These are phyloP conservation scores for Hemibagrus wyckioides DNA, from an alignment of 2,113 vertebrate species.

Conservation along the genomic window DNA sequence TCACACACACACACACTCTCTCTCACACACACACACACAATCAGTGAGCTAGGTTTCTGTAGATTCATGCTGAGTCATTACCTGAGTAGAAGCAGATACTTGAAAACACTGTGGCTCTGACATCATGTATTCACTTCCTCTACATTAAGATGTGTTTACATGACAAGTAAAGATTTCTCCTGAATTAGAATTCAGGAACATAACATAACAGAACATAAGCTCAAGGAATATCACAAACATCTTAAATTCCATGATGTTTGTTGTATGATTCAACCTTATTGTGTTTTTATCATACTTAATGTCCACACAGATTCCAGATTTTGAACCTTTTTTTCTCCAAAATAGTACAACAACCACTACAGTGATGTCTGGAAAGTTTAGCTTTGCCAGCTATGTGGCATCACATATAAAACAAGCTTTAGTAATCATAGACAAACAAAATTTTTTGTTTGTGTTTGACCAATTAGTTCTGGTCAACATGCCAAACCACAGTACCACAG, in stretches of 20 bases:
- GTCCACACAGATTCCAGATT: not conserved
- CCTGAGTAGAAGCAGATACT: not conserved
- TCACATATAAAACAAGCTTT: not conserved
- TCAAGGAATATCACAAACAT: not conserved
- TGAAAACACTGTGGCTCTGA: not conserved
- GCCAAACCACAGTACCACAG: not conserved
- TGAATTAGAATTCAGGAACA: not conserved
- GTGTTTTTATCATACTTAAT: not conserved
- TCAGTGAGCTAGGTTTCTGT: constrained; percentile 16
- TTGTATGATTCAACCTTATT: not conserved
- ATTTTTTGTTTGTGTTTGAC: not conserved
- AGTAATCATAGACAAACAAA: not conserved
- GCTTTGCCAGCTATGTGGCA: not conserved
- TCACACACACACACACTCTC: not conserved
- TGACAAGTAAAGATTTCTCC: not conserved
- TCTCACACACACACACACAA: not conserved
- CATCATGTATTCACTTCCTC: not conserved
- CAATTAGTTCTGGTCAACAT: not conserved
- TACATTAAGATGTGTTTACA: not conserved
- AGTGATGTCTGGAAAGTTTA: not conserved
- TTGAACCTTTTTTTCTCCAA: not conserved
- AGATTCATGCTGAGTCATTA: constrained; percentile 56
- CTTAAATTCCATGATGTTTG: not conserved
- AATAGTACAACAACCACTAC: not conserved
- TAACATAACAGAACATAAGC: not conserved